Conservation (phyloP, 2,888 invertebrate species). For the Acronicta aceris region DNA sequence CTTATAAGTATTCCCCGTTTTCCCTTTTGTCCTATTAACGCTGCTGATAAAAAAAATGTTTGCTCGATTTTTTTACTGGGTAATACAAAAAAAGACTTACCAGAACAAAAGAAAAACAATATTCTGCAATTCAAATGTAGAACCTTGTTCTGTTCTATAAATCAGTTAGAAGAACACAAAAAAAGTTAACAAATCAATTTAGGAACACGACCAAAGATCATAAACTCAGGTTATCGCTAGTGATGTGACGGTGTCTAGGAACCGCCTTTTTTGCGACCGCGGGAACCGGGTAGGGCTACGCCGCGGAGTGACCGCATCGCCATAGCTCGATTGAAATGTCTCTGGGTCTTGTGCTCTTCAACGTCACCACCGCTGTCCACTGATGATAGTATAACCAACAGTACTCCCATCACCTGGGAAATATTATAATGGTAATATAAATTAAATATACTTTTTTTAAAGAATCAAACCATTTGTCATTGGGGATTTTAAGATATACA, state of each 20-base stretch:
- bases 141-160: conserved; percentile 15
- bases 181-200: conserved; percentile 50
- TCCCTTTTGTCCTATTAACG: conserved; percentile 1
- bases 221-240: conserved; percentile 59
- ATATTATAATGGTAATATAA: background rate
- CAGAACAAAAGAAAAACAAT: conserved; percentile 34
- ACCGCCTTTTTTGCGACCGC: conserved; percentile 83
- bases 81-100: conserved; percentile 14
- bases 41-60: background rate
- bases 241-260: conserved; percentile 65
- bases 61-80: conserved; percentile 13
- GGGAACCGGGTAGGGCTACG: conserved; percentile 77
- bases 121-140: conserved; percentile 21
- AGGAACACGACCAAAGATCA: conserved; percentile 59
- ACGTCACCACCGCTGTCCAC: conserved; percentile 89
- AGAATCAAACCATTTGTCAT: no score
- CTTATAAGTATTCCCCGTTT: background rate
- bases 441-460: no score
- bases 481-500: background rate
- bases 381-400: conserved; percentile 94
- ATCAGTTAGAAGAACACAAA: conserved; percentile 15
- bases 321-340: conserved; percentile 96
- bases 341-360: conserved; percentile 91
- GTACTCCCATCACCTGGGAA: conserved; percentile 93
- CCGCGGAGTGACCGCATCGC: conserved; percentile 95